A percentile compares a stretch with the other conserved stretches of the same genome.
phyloP scores from a whole-genome alignment of 1,140 invertebrate species.

The Venturia canescens region DNA sequence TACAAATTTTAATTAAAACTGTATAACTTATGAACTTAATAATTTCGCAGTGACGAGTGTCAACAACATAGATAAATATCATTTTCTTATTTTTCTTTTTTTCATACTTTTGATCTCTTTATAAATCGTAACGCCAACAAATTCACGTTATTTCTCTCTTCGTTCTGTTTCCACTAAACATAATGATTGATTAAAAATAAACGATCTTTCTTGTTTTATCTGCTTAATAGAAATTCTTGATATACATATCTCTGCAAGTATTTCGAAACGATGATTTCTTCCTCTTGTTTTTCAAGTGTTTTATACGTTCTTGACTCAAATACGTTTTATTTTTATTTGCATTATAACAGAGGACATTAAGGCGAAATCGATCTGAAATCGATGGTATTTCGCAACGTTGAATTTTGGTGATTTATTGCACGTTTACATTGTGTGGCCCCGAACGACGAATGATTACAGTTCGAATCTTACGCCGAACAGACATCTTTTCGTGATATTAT shows the following conservation, averaged over 20 bases:
- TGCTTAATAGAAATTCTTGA: conserved; percentile 36
- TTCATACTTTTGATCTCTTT: too few species aligned
- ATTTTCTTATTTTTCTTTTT: conserved; percentile 41
- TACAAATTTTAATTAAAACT: conserved; percentile 54
- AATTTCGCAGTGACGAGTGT: conserved; percentile 61
- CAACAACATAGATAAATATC: conserved; percentile 54
- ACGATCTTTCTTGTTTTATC: background rate
- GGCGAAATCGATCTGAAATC: conserved; percentile 16
- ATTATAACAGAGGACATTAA: conserved; percentile 25
- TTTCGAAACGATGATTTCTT: conserved; percentile 23
- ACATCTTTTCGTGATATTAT: conserved; percentile 12
- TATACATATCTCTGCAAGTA: conserved; percentile 32
- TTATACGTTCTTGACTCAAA: background rate
- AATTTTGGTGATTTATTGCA: conserved; percentile 46
- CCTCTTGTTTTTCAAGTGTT: conserved; percentile 28
- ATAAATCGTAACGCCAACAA: conserved; percentile 15
- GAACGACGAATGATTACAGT: conserved; percentile 27
- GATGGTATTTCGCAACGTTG: background rate
- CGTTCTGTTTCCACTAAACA: background rate
- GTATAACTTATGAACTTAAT: conserved; percentile 63
- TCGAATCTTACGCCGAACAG: background rate
- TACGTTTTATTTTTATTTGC: background rate
- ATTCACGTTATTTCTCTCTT: background rate
- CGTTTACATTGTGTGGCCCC: conserved; percentile 33
- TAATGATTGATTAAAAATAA: conserved; percentile 23